Evolutionary conservation across 1,140 invertebrate species (phyloP), one percentile per base, ranked within the genome.

Genomic region (Dendrolimus kikuchii): DNA sequence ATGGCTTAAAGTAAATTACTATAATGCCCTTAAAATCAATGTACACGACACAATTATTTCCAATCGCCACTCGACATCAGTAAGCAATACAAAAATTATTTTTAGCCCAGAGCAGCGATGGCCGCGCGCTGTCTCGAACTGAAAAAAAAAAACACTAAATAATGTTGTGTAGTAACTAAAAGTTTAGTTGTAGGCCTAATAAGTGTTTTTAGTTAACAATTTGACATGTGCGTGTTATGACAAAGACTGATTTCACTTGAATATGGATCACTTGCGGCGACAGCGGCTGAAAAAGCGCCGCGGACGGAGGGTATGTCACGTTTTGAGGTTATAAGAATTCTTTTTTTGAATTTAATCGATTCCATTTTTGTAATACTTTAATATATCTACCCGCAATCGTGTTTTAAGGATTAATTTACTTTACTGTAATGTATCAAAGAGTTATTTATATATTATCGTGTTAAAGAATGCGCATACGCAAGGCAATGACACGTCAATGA

Each of bases 221-320:
- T 69, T 79, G 72, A 71, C 51, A 83, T 81, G 77, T 68, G 65
- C 53, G 54, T 62, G 49, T 83, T 77, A 83, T 83, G 80, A 83
- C 80, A 54, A 83, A 80, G 67, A 70, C 63, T 60, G 51, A 51
- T 38, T 46, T 9, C 36, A 23, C 23, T 23, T 23, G 23, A 60
- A 58, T 39, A 79, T 83, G 80, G 68, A 77, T 55, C 72, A 72
- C 55, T 77, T 81, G 51, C 69, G 59, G 46, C 65, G 74, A 44
- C 76, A 64, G 55, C 66, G 65, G 50, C 67, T 67, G 48, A 71
- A 68, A 47, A 57, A 57, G 45, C 59, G 60, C 23, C 59, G 63
- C 46, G 60, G 74, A 49, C 62, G 74, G 71, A 66, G 41, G 72
- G 9, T 43, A 42, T 8, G 51, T 54, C 42, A 60, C 53, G 59